These are phyloP conservation scores for Platycheirus albimanus DNA, from an alignment of 2,888 invertebrate genomes.

Conservation along the genomic window DNA sequence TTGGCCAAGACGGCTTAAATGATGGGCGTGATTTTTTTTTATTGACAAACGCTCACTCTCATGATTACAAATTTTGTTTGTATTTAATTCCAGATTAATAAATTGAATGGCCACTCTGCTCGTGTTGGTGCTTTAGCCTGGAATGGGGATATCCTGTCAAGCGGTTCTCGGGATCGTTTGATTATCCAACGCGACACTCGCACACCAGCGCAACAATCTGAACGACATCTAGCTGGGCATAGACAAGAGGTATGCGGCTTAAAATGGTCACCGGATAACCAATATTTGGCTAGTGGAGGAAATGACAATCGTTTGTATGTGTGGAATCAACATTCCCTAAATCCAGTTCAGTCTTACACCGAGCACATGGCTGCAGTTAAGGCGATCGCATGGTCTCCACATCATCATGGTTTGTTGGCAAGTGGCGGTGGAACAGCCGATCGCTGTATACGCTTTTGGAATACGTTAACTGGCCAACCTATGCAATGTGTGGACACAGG, in stretches of 20 bases:
- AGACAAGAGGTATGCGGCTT: constrained; percentile 98
- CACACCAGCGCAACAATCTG: constrained; percentile 89
- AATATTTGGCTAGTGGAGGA: constrained; percentile 98
- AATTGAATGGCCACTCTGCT: constrained; percentile 95
- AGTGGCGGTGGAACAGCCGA: constrained; percentile 99
- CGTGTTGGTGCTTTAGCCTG: constrained; percentile 97
- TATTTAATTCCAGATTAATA: constrained; percentile 87
- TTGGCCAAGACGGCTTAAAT: constrained; percentile 49
- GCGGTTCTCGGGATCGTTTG: constrained; percentile 96
- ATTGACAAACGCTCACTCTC: no score
- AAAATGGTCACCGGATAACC: constrained; percentile 99
- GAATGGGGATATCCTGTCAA: constrained; percentile 98
- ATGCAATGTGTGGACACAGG: constrained; percentile 99
- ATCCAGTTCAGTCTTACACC: constrained; percentile 97
- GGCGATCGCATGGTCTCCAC: constrained; percentile 99
- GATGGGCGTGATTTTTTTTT: no score
- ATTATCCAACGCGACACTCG: constrained; percentile 97
- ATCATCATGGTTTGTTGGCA: constrained; percentile 97
- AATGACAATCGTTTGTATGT: constrained; percentile 88
- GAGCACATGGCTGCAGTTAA: constrained; percentile 98
- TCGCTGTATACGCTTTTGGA: constrained; percentile 98
- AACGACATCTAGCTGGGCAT: constrained; percentile 94
- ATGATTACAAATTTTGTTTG: no score
- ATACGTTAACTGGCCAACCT: constrained; percentile 98
- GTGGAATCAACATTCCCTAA: constrained; percentile 91